Evolutionary conservation across 53 echinoderm and acorn worm genomes (phyloP), one percentile per base, ranked within the genome.

Genomic region (Luidia sarsii): DNA sequence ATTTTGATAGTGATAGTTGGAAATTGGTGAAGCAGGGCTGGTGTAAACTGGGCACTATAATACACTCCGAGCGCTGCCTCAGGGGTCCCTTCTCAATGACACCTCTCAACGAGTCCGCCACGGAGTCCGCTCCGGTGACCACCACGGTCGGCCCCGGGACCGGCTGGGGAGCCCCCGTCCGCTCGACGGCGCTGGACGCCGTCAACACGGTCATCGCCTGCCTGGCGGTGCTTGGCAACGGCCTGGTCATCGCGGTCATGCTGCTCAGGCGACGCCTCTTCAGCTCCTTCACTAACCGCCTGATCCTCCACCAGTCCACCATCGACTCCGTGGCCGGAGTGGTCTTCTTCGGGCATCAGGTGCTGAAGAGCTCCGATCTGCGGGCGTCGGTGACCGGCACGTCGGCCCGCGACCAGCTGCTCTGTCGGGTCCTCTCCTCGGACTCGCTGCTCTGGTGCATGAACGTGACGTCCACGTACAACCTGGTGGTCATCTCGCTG

Each of bases 401-500:
- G 48, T n/a, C n/a, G n/a, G 25, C 30, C 11, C 49, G 29, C 69
- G 69, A 68, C 31, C 48, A 49, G 16, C 25, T 68, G 48, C 48
- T 33, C 2, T 68, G 69, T 23, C 30, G 69, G 0, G 22, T 68
- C 28, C 11, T 68, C 3, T 34, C 19, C 14, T 53, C 71, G 20
- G 71, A 36, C 34, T 28, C 11, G 7, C 38, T 71, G 7, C 52
- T 53, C 0, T 71, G 71, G 71, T 34, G 19, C 1, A 27, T 71
- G 6, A 71, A 71, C 22, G 71, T 71, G 36, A 23, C 22, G 1
- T 71, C 71, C 19, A 71, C 71, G 1, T 71, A 71, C 71, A 71
- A 71, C 39, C 52, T 71, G 20, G 71, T 69, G 29, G 22, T 50
- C 33, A 69, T 69, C 39, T 48, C 69, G 14, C 18, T 79, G 15